Evolutionary conservation across 2,113 vertebrate genomes (phyloP).

Genomic region (Protomyctophum bolini): DNA sequence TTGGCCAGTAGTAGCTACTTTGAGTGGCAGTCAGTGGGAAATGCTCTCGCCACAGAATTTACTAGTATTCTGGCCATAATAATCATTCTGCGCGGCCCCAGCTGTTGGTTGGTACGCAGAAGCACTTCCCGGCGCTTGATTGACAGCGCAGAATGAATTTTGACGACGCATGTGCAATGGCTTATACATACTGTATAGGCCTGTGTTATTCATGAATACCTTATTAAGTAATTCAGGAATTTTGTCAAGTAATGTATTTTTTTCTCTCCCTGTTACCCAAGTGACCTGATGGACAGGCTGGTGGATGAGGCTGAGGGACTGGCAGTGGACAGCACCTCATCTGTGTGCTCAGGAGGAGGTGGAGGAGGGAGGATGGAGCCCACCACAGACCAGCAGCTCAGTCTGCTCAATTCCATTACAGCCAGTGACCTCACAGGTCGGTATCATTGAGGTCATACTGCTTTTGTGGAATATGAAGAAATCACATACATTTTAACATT

Average conservation of each 20-base stretch:
- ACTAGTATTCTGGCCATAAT: too few relatives aligned
- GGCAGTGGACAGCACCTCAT: conserved; percentile 86
- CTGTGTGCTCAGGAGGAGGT: conserved; percentile 83
- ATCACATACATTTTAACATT: not conserved
- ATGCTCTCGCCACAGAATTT: too few relatives aligned
- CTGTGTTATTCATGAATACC: not conserved
- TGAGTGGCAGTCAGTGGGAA: too few relatives aligned
- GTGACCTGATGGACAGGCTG: conserved; percentile 97
- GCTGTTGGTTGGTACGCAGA: too few relatives aligned
- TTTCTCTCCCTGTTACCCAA: conserved; percentile 45
- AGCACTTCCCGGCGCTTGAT: too few relatives aligned
- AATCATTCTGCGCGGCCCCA: too few relatives aligned
- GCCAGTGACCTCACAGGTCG: conserved; percentile 95
- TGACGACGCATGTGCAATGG: too few relatives aligned
- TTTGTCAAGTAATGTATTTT: not conserved
- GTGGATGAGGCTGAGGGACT: conserved; percentile 95
- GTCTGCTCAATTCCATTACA: conserved; percentile 93
- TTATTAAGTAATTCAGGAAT: too few relatives aligned
- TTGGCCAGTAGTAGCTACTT: too few relatives aligned
- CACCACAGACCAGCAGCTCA: conserved; percentile 90
- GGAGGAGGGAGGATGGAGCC: conserved; percentile 83
- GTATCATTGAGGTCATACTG: not conserved
- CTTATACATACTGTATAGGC: too few relatives aligned
- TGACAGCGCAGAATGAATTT: too few relatives aligned
- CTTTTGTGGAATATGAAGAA: not conserved